These are phyloP conservation scores for Microchrysa polita DNA, from an alignment of 2,888 invertebrate genomes.

Conservation along the genomic window DNA sequence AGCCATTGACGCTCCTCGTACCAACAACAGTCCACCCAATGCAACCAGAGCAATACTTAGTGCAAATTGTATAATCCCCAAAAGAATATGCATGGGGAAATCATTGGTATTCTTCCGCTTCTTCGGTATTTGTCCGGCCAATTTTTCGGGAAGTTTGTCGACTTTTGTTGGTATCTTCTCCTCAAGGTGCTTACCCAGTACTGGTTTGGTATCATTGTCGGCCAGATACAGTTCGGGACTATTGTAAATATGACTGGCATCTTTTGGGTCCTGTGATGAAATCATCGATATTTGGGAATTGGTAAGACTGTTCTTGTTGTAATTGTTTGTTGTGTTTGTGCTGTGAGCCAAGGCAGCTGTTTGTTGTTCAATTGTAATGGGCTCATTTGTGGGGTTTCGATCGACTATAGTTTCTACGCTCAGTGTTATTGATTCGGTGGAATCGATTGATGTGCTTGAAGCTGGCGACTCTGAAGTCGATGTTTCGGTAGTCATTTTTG, in stretches of 20 bases:
- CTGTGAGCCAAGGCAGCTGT: slow-evolving; percentile 57
- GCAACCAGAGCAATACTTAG: slow-evolving; percentile 61
- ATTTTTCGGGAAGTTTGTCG: slow-evolving; percentile 54
- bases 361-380: slow-evolving; percentile 53
- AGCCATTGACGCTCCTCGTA: slow-evolving; percentile 60
- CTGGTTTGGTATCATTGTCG: slow-evolving; percentile 32
- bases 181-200: not conserved
- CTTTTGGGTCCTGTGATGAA: slow-evolving; percentile 54
- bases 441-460: slow-evolving; percentile 61
- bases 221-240: slow-evolving; percentile 59
- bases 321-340: slow-evolving; percentile 58
- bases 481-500: slow-evolving; percentile 20
- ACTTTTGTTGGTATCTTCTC: slow-evolving; percentile 49
- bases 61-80: slow-evolving; percentile 61
- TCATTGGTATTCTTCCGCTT: slow-evolving; percentile 50
- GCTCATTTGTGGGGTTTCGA: slow-evolving; percentile 52
- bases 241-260: slow-evolving; percentile 60
- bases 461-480: slow-evolving; percentile 59
- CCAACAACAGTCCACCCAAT: slow-evolving; percentile 61
- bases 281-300: slow-evolving; percentile 62
- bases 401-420: slow-evolving; percentile 64
- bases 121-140: slow-evolving; percentile 50
- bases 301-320: slow-evolving; percentile 57
- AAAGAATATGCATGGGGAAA: slow-evolving; percentile 59
- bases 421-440: slow-evolving; percentile 60